Base-by-base conservation (phyloP, 35 echinoderm and acorn worm species). In the Apostichopus parvimensis region DNA sequence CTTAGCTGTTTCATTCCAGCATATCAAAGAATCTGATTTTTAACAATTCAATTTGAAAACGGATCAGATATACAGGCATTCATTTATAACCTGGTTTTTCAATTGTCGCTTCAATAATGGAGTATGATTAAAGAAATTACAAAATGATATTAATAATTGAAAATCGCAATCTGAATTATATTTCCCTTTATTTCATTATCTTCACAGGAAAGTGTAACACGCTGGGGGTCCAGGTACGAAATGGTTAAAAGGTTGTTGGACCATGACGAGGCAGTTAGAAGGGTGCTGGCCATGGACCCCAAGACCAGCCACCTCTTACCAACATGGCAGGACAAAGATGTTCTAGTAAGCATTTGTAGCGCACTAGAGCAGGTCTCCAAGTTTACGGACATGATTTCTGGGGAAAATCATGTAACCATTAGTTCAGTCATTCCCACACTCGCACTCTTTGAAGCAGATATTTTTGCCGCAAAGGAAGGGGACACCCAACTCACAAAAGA, bases 171-270 rank as follows among this genome's bases (percentile, higher is more conserved):
- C 28, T 34, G 28, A 34, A 34, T 34, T 34, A 34, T 34, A 34
- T 34, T 34, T 34, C 28, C 28, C 28, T 68, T 68, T 68, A 68
- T 73, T 34, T 34, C 17, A 75, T 73, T 73, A 45, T 73, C 12
- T 15, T 73, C 20, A 10, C 13, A 90, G 87, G 87, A 90, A 54
- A 90, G 54, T 25, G 24, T 52, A 28, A 76, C 87, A 90, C 60
- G 87, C n/a, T 90, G 87, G 87, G 64, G 87, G 24, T 90, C 61
- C 21, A 59, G 87, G 10, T 23, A 90, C n/a, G 21, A 18, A 17
- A 90, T 90, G 87, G 54, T 90, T 21, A 24, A 53, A 10, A 73
- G 87, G 22, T 62, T 90, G n/a, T 65, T 90, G 5, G 62, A 90
- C 60, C 21, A 68, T 9, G 71, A 90, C 20, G 58, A 60, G 10